A percentile compares a stretch with the other conserved stretches of the same genome.
These are phyloP conservation scores for Sinopyrophorus schimmeli DNA, from an alignment of 2,888 invertebrate genomes.

Conservation along the genomic window DNA sequence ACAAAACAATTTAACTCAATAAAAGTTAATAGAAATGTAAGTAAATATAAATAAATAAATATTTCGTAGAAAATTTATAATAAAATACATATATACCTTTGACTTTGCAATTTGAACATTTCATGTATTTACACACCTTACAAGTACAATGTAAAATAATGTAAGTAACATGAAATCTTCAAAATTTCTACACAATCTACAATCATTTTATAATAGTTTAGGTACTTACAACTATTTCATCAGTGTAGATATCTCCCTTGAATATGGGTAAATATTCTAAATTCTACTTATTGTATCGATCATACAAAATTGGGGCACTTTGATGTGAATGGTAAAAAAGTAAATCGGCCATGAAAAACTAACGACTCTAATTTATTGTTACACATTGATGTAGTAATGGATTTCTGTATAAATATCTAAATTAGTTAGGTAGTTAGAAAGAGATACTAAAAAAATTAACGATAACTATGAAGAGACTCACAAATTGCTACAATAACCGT, in stretches of 20 bases:
- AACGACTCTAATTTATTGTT: too few species aligned
- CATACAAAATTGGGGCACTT: conserved; percentile 44
- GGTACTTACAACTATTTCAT: conserved; percentile 31
- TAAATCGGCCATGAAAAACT: conserved; percentile 35
- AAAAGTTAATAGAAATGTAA: conserved; percentile 3
- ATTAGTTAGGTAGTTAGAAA: too few species aligned
- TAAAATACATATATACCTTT: conserved; percentile 17
- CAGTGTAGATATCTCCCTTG: conserved; percentile 37
- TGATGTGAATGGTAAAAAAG: conserved; percentile 38
- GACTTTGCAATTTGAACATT: conserved; percentile 17
- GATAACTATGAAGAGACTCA: too few species aligned
- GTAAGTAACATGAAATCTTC: too few species aligned
- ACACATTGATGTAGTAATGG: too few species aligned
- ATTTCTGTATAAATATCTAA: too few species aligned
- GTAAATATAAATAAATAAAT: conserved; percentile 14
- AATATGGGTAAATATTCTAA: conserved; percentile 24
- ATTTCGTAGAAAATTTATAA: conserved; percentile 10
- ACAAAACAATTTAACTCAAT: conserved; percentile 10
- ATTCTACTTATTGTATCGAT: conserved; percentile 30
- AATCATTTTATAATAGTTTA: conserved; percentile 19
- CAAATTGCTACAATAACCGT: too few species aligned
- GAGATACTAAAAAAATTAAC: too few species aligned
- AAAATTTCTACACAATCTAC: conserved; percentile 18
- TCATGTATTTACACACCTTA: too few species aligned
- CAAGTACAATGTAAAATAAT: too few species aligned